phyloP scores from a whole-genome alignment of 2,113 vertebrate genomes.

The Lepus americanus region DNA sequence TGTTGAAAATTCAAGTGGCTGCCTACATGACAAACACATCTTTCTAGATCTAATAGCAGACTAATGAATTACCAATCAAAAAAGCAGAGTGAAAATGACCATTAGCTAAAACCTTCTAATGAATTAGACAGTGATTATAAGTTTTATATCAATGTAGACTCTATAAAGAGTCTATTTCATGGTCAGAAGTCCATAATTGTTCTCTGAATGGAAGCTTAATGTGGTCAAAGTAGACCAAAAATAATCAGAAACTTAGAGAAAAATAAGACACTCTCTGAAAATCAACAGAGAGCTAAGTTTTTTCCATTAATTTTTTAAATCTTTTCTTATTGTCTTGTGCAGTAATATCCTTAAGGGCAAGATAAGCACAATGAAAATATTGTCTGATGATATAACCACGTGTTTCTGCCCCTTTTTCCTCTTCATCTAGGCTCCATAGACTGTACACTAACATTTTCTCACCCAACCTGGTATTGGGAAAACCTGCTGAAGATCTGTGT shows the following conservation, averaged over 20 bases:
- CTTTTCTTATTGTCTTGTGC: neutral
- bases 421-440: conserved; percentile 89
- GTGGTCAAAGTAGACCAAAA: neutral
- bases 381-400: neutral
- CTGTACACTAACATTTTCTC: conserved; percentile 95
- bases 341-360: neutral
- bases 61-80: neutral
- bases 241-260: neutral
- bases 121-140: neutral
- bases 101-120: neutral
- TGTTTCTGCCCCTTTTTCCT: conserved; percentile 40
- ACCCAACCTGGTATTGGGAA: conserved; percentile 99
- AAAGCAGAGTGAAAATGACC: neutral
- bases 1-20: conserved; percentile 17
- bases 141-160: neutral
- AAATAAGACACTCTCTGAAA: neutral
- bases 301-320: neutral
- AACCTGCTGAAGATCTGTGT: conserved; percentile 99
- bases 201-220: neutral
- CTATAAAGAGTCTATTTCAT: neutral
- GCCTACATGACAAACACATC: neutral
- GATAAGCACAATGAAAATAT: neutral
- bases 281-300: neutral
- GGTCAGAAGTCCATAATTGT: neutral
- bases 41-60: conserved; percentile 4